phyloP scores from a whole-genome alignment of 2,113 vertebrate species.

The Ptychochromis oligacanthus region DNA sequence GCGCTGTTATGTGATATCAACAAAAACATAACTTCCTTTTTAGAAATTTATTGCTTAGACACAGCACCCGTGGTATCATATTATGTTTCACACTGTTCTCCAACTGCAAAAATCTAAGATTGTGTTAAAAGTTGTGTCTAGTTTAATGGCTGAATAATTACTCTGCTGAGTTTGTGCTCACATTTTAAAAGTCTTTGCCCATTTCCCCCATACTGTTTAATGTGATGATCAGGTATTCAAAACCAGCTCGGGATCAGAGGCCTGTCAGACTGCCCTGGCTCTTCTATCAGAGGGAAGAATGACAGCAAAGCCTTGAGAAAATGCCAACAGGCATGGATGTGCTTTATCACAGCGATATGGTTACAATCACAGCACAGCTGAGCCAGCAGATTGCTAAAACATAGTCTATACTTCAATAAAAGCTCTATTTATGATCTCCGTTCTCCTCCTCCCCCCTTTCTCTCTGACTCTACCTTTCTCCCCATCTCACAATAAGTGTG shows the following conservation, averaged over 20 bases:
- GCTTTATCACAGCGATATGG: conserved; percentile 71
- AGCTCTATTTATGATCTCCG: conserved; percentile 62
- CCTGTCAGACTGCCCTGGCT: conserved; percentile 23
- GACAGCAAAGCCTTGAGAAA: conserved; percentile 63
- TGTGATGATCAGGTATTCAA: conserved; percentile 32
- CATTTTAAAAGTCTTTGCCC: not conserved
- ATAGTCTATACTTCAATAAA: conserved; percentile 70
- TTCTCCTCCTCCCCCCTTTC: conserved; percentile 19
- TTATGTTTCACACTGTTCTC: conserved; percentile 42
- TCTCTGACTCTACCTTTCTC: conserved; percentile 2
- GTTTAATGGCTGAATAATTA: not conserved
- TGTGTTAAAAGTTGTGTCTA: not conserved
- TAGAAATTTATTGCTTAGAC: conserved; percentile 60
- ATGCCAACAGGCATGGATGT: conserved; percentile 58
- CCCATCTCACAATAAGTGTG: not conserved
- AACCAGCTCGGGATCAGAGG: conserved; percentile 14
- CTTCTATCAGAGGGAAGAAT: conserved; percentile 38
- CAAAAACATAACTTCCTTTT: conserved; percentile 62
- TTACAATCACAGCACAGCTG: conserved; percentile 69
- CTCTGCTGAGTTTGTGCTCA: not conserved
- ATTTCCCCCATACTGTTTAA: not conserved
- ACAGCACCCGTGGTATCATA: not conserved
- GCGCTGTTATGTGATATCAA: conserved; percentile 65
- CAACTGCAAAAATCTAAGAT: conserved; percentile 4
- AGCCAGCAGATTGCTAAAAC: conserved; percentile 67